These are phyloP conservation scores for Enteromius unitaeniatus DNA, from an alignment of 2,797 vertebrate species.

Conservation along the genomic window DNA sequence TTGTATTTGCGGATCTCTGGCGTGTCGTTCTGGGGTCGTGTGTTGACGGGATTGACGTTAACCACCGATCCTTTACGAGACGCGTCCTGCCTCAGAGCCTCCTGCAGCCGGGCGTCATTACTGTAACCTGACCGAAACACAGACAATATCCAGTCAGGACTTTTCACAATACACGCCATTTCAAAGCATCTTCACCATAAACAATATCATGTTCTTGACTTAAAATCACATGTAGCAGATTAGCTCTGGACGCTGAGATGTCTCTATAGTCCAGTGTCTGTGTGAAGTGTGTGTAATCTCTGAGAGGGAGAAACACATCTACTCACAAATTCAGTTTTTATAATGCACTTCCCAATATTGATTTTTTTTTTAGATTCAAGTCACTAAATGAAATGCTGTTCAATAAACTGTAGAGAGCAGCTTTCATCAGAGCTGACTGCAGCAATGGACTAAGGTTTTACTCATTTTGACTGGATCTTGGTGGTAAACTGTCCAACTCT, in stretches of 20 bases:
- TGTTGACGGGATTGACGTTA: constrained; percentile 97
- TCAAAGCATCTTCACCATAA: neutral
- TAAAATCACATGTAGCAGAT: neutral
- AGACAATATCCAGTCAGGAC: neutral
- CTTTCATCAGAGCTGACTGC: no score
- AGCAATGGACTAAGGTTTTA: no score
- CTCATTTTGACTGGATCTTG: neutral
- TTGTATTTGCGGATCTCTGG: constrained; percentile 99
- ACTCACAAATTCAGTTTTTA: neutral
- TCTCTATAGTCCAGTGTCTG: neutral
- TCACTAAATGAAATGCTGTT: neutral
- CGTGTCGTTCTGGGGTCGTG: constrained; percentile 95
- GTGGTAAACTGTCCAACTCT: no score
- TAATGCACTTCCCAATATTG: neutral
- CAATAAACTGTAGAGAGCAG: neutral
- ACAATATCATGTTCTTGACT: neutral
- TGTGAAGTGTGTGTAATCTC: no score
- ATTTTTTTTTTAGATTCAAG: neutral
- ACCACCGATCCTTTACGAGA: constrained; percentile 96
- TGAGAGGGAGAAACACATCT: no score
- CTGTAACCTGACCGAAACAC: constrained; percentile 82
- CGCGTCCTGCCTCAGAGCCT: constrained; percentile 93
- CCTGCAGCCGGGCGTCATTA: constrained; percentile 90
- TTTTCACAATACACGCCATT: no score
- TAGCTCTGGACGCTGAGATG: neutral